phyloP scores from a whole-genome alignment of 2,888 invertebrate genomes.

The Gonocerus acuteangulatus region DNA sequence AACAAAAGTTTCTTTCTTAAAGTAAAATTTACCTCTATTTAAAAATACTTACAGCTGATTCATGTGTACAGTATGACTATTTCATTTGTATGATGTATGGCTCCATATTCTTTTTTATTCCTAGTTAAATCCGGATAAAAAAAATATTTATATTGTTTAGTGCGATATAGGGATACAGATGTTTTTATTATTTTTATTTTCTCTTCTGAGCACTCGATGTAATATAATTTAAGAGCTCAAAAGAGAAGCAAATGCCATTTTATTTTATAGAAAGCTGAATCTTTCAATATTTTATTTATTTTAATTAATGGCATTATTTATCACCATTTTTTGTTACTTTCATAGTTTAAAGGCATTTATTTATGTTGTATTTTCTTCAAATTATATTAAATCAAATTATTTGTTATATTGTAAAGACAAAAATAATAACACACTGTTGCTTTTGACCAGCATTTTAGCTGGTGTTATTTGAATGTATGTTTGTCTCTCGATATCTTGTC shows the following conservation, averaged over 20 bases:
- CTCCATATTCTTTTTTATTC: constrained; percentile 23
- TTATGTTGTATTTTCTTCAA: constrained; percentile 34
- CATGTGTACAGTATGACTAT: constrained; percentile 33
- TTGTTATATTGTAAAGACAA: constrained; percentile 28
- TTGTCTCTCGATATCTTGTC: constrained; percentile 33
- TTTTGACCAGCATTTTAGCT: constrained; percentile 28
- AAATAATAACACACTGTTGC: constrained; percentile 30
- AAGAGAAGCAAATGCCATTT: constrained; percentile 20
- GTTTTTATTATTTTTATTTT: constrained; percentile 12
- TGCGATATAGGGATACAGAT: constrained; percentile 29
- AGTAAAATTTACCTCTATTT: constrained; percentile 33
- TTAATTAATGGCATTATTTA: constrained; percentile 20
- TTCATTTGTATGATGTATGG: constrained; percentile 34
- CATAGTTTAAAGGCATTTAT: constrained; percentile 33
- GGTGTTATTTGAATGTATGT: constrained; percentile 33
- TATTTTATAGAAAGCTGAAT: constrained; percentile 22
- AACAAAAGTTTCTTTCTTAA: constrained; percentile 30
- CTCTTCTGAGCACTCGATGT: constrained; percentile 17
- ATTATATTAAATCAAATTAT: constrained; percentile 30
- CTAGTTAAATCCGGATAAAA: constrained; percentile 22
- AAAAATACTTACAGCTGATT: constrained; percentile 33
- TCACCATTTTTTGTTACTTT: constrained; percentile 33
- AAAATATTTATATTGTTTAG: constrained; percentile 32
- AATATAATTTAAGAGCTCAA: constrained; percentile 10
- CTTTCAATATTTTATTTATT: constrained; percentile 25